Evolutionary conservation across 2,888 invertebrate genomes (phyloP).

Genomic region (Drosophila kambysellisi): DNA sequence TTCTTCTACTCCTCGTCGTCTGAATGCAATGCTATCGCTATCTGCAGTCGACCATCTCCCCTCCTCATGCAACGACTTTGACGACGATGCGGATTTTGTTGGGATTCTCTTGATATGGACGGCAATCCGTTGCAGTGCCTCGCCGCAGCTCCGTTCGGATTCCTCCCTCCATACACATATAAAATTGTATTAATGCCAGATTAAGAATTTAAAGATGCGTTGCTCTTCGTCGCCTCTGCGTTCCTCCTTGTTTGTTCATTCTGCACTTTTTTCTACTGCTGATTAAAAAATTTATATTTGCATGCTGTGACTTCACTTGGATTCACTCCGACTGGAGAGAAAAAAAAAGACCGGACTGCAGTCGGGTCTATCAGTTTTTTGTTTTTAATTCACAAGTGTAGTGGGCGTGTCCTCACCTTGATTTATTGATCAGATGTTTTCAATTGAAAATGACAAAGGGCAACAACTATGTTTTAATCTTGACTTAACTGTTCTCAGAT

Average conservation of each 20-base stretch:
- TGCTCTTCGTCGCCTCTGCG: conserved; percentile 38
- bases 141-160: conserved; percentile 1
- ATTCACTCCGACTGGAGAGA: background rate
- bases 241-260: conserved; percentile 25
- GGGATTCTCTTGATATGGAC: conserved; percentile 67
- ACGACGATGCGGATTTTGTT: conserved; percentile 68
- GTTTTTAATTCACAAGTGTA: conserved; percentile 63
- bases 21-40: conserved; percentile 59
- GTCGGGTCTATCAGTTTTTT: conserved; percentile 45
- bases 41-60: conserved; percentile 65
- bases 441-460: background rate
- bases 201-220: conserved; percentile 77
- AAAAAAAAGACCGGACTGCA: background rate
- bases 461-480: conserved; percentile 3
- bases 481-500: background rate
- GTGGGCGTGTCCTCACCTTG: conserved; percentile 63
- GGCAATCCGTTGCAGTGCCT: conserved; percentile 10
- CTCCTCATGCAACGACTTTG: conserved; percentile 25
- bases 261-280: conserved; percentile 36
- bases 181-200: conserved; percentile 82
- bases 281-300: conserved; percentile 75
- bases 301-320: conserved; percentile 43
- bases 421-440: conserved; percentile 55
- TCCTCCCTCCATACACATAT: conserved; percentile 44
- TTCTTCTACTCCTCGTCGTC: conserved; percentile 2